Evolutionary conservation across 2,113 vertebrate species (phyloP).

Genomic region (Nesoenas mayeri): DNA sequence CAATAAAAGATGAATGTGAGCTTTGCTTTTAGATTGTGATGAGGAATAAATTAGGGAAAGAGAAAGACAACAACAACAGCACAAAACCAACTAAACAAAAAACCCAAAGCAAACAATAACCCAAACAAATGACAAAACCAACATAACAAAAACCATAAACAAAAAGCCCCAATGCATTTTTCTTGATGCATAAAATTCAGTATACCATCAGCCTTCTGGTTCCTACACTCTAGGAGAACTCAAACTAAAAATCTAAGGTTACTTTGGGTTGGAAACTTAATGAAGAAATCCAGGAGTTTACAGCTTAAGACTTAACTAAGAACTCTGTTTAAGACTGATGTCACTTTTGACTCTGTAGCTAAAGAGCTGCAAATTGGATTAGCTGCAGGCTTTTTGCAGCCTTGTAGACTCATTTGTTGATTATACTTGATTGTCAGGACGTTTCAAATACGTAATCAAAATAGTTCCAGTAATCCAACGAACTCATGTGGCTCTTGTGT

Average conservation of each 20-base stretch:
- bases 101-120: too few relatives aligned
- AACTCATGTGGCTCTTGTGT: not conserved
- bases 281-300: not conserved
- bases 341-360: constrained; percentile 26
- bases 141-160: too few relatives aligned
- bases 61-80: not conserved
- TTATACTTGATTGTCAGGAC: constrained; percentile 42
- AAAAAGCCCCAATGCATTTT: not conserved
- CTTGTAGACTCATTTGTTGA: constrained; percentile 37
- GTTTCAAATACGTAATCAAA: constrained; percentile 45
- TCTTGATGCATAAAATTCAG: not conserved
- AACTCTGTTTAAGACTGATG: not conserved
- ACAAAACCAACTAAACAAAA: too few relatives aligned
- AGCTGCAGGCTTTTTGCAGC: constrained; percentile 23
- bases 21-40: not conserved
- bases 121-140: too few relatives aligned
- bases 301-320: not conserved
- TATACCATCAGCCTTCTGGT: not conserved
- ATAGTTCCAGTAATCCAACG: constrained; percentile 41
- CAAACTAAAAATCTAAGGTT: not conserved
- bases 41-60: not conserved
- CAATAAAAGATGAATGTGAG: not conserved
- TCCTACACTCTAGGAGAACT: not conserved
- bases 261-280: not conserved
- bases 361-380: constrained; percentile 40